A percentile compares a stretch with the other conserved stretches of the same genome.
Evolutionary conservation across 1,140 invertebrate species (phyloP).

Genomic region (Hesperophylax magnus): DNA sequence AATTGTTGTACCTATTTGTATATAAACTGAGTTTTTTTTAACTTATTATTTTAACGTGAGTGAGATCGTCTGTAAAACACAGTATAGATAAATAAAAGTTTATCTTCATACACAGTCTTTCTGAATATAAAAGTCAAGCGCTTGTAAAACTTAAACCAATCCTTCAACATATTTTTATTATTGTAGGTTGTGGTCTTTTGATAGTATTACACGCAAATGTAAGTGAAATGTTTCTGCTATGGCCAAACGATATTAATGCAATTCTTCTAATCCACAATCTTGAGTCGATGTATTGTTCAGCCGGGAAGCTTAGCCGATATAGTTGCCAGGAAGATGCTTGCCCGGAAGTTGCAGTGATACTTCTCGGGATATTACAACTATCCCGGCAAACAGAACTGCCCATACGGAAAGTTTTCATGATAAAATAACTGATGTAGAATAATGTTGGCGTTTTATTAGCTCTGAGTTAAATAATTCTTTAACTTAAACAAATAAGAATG

Average conservation of each 20-base stretch:
- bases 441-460: not conserved
- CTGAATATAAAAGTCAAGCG: not conserved
- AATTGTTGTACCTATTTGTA: no score
- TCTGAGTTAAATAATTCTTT: not conserved
- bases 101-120: not conserved
- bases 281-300: slow-evolving; percentile 48
- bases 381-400: not conserved
- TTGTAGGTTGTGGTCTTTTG: not conserved
- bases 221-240: slow-evolving; percentile 25
- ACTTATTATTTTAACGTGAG: no score
- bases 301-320: not conserved
- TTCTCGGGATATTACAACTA: not conserved
- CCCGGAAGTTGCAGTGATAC: not conserved
- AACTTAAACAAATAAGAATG: no score
- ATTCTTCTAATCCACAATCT: slow-evolving; percentile 49
- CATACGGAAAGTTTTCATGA: not conserved
- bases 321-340: not conserved
- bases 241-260: slow-evolving; percentile 42
- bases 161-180: no score
- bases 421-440: no score
- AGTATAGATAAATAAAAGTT: not conserved
- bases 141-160: not conserved
- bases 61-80: no score
- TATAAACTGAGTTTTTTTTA: no score
- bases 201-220: not conserved